phyloP scores from a whole-genome alignment of 2,888 invertebrate genomes.

The Amphipyra berbera region DNA sequence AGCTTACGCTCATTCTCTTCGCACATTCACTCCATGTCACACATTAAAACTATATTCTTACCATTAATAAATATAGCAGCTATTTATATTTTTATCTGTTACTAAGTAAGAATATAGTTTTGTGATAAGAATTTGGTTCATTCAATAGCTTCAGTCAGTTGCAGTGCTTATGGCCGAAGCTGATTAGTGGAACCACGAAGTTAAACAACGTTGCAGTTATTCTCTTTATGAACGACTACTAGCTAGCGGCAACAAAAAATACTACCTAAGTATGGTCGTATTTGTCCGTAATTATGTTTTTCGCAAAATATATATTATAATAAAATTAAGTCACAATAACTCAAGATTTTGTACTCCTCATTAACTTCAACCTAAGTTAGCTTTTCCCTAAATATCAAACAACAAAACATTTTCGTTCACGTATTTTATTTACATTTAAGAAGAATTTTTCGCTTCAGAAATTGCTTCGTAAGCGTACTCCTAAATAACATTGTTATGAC shows the following conservation, averaged over 20 bases:
- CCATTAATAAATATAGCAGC: too few species aligned
- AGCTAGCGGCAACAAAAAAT: too few species aligned
- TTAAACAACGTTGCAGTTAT: too few species aligned
- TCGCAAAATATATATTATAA: conserved; percentile 8
- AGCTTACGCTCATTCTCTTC: conserved; percentile 61
- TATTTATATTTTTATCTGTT: too few species aligned
- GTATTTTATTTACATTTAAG: conserved; percentile 22
- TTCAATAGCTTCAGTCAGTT: too few species aligned
- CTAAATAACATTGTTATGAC: conserved; percentile 43
- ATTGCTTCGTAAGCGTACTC: conserved; percentile 23
- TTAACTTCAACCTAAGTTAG: conserved; percentile 12
- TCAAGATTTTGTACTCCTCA: conserved; percentile 15
- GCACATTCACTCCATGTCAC: conserved; percentile 26
- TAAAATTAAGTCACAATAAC: conserved; percentile 16
- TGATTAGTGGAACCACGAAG: too few species aligned
- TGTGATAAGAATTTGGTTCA: too few species aligned
- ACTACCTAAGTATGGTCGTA: not conserved
- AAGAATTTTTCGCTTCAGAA: conserved; percentile 20
- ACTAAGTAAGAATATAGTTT: too few species aligned
- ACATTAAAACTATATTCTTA: not conserved
- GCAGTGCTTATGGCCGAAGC: too few species aligned
- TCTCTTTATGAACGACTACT: too few species aligned
- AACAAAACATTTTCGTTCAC: conserved; percentile 5
- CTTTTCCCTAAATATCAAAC: conserved; percentile 16
- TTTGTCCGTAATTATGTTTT: not conserved